These are phyloP conservation scores for Actinemys pallida DNA, from an alignment of 2,113 vertebrate genomes.

Conservation along the genomic window DNA sequence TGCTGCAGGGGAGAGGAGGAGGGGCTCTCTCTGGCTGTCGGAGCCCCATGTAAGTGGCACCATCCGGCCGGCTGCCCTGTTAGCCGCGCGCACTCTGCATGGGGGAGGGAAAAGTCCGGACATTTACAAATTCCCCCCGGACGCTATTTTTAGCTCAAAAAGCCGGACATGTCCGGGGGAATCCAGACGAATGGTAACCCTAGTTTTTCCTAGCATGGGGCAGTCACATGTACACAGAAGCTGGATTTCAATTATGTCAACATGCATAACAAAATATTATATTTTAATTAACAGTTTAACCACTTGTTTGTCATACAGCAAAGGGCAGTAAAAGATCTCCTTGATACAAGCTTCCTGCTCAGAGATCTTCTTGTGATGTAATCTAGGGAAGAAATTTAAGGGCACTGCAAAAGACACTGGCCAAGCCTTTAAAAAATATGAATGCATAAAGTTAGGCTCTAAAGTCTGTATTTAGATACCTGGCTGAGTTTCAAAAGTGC, in stretches of 20 bases:
- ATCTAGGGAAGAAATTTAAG: neutral
- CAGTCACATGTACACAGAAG: neutral
- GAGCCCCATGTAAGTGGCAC: too few relatives aligned
- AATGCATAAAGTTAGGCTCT: conserved; percentile 3
- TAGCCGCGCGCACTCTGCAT: too few relatives aligned
- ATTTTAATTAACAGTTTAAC: neutral
- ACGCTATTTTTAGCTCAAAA: too few relatives aligned
- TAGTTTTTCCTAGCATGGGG: neutral
- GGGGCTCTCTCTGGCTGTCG: too few relatives aligned
- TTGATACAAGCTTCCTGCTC: neutral
- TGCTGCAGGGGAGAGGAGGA: too few relatives aligned
- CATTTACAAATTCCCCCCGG: too few relatives aligned
- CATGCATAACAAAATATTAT: neutral
- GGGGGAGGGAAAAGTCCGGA: too few relatives aligned
- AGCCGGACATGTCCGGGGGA: too few relatives aligned
- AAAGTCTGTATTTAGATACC: neutral
- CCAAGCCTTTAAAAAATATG: conserved; percentile 25
- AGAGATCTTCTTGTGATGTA: neutral
- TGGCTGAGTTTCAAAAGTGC: conserved; percentile 33
- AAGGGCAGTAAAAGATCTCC: neutral
- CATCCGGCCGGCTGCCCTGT: too few relatives aligned
- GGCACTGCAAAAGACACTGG: neutral
- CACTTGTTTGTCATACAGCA: neutral
- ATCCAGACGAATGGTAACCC: too few relatives aligned
- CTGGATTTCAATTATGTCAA: rapidly evolving